A percentile compares a stretch with the other conserved stretches of the same genome.
Evolutionary conservation across 2,113 vertebrate genomes (phyloP).

Genomic region (Python bivittatus): DNA sequence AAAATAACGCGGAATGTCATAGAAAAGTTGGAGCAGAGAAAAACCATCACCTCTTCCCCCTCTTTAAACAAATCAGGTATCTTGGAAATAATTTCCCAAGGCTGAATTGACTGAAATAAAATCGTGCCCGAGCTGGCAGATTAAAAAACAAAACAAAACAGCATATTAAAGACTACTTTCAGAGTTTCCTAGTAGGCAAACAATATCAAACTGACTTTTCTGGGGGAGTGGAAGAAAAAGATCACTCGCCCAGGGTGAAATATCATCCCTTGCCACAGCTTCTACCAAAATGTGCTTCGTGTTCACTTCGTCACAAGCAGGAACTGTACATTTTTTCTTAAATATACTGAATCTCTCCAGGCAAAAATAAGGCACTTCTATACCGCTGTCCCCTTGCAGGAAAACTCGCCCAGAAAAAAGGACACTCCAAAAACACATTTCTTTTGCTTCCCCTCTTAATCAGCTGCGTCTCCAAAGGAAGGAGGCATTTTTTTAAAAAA

Average conservation of each 20-base stretch:
- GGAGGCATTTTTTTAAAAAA: not conserved
- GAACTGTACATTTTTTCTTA: not conserved
- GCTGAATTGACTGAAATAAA: not conserved
- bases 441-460: not conserved
- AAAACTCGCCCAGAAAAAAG: not conserved
- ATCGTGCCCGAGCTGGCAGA: not conserved
- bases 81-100: not conserved
- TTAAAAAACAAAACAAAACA: not conserved
- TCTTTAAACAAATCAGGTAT: no score
- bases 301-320: not conserved
- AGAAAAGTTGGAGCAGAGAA: not conserved
- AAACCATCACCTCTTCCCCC: no score
- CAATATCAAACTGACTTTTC: not conserved
- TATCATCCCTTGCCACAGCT: not conserved
- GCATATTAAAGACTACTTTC: not conserved
- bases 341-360: not conserved
- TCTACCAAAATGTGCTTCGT: not conserved
- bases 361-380: not conserved
- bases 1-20: not conserved
- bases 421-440: accelerated
- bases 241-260: not conserved
- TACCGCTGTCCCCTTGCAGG: not conserved
- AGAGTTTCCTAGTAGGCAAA: not conserved
- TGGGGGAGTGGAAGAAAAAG: not conserved
- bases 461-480: not conserved